phyloP scores from a whole-genome alignment of 53 echinoderm and acorn worm genomes.

The Paelopatides confundens region DNA sequence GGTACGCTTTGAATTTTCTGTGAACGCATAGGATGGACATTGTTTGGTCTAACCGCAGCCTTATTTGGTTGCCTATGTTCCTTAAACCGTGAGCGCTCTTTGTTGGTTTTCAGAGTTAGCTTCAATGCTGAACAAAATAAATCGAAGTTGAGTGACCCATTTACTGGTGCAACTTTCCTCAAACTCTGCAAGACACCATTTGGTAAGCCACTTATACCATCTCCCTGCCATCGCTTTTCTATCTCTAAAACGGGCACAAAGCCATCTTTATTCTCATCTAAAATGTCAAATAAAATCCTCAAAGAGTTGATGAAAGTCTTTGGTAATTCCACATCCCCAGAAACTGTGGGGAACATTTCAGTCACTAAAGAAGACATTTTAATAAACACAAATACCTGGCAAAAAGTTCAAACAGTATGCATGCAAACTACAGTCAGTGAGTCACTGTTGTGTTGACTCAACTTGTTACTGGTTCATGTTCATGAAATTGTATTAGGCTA shows the following conservation, averaged over 20 bases:
- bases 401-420: no score
- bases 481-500: no score
- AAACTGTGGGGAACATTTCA: conserved; percentile 15
- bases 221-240: conserved; percentile 85
- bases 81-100: conserved; percentile 53
- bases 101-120: conserved; percentile 70
- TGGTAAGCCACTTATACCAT: conserved; percentile 73
- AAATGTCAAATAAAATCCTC: conserved; percentile 92
- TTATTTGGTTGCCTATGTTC: conserved; percentile 84
- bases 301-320: conserved; percentile 91
- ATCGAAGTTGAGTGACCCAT: conserved; percentile 82
- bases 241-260: conserved; percentile 80
- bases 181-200: conserved; percentile 77
- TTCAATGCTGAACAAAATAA: conserved; percentile 89
- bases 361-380: neutral
- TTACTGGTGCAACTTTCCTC: conserved; percentile 80
- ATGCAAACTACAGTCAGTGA: no score
- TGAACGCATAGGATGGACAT: conserved; percentile 80
- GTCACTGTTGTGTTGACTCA: no score
- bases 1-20: conserved; percentile 82
- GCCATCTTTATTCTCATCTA: conserved; percentile 90
- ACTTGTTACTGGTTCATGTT: no score
- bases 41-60: conserved; percentile 86
- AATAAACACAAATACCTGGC: neutral
- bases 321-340: conserved; percentile 69